Base-by-base conservation (phyloP, 2,113 vertebrate species). In the Hystrix cristata region DNA sequence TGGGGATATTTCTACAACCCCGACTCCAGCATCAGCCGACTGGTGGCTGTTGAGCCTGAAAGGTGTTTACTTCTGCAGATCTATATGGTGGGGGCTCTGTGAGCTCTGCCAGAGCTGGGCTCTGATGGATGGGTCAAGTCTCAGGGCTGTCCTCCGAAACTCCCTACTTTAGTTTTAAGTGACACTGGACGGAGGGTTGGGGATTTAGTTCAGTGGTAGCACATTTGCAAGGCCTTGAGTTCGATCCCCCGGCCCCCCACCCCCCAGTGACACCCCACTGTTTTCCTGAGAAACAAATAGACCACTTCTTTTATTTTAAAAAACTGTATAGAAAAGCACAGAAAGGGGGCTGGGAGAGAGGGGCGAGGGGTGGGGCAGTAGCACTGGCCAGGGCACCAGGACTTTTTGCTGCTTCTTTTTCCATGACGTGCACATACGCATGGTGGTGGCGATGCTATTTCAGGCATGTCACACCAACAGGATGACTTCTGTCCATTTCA, bases 391-490 rank as follows among this genome's bases (percentile, higher is more conserved):
- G 85, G 74, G 53, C 74, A 15, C 65, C 1, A 4, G 14, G 79
- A 34, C 64, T 89, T 84, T 84, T 67, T 76, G 51, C 64, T 65
- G 96, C 94, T 87, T 96, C 95, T 98, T 97, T 98, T 98, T 98
- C 98, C 97, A 98, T 98, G 98, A 98, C 87, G 95, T 48, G 59
- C 21, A 55, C 7, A 71, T 95, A 82, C 53, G 85, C 87, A 71
- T 97, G 29, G 72, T 6, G 31, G 90, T 88, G 87, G 95, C 85
- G 97, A 98, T 97, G 97, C 97, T 98, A 97, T 98, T 98, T 98
- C 97, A 98, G 97, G 98, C 98, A 98, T 92, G 97, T 97, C 97
- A 94, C 97, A 97, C 97, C 98, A 98, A 97, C 98, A 97, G 98
- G 87, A 82, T 98, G 98, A 97, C 97, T 97, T 97, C 85, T 97